Conservation (phyloP, 2,797 vertebrate species). For the Brotula barbata region DNA sequence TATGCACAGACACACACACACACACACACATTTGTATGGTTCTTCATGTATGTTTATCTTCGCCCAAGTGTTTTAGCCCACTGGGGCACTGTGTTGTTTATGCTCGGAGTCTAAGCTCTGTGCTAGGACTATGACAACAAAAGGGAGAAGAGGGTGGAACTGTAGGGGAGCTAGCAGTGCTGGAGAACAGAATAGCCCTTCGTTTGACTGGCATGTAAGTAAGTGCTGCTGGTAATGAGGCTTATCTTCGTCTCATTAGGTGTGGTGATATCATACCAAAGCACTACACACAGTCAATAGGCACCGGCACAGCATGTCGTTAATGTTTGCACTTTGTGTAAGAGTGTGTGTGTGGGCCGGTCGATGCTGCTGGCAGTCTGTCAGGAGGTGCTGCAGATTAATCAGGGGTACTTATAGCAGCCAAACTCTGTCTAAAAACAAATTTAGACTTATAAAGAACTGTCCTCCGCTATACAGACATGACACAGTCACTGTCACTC, state of each 20-base stretch:
- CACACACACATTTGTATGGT: neutral
- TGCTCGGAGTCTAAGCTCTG: slow-evolving; percentile 39
- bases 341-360: slow-evolving; percentile 19
- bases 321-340: slow-evolving; percentile 43
- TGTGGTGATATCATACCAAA: slow-evolving; percentile 62
- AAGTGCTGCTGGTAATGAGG: slow-evolving; percentile 52
- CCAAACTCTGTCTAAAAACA: slow-evolving; percentile 22
- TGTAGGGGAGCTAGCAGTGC: slow-evolving; percentile 32
- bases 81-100: slow-evolving; percentile 63
- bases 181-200: slow-evolving; percentile 38
- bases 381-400: slow-evolving; percentile 41
- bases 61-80: slow-evolving; percentile 43
- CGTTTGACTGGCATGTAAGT: slow-evolving; percentile 55
- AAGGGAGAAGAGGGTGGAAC: slow-evolving; percentile 28
- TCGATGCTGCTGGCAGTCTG: slow-evolving; percentile 53
- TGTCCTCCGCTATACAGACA: slow-evolving; percentile 27
- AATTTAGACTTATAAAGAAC: slow-evolving; percentile 1
- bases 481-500: slow-evolving; percentile 19
- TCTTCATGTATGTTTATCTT: slow-evolving; percentile 55
- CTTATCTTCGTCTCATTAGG: slow-evolving; percentile 64
- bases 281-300: slow-evolving; percentile 52
- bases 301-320: slow-evolving; percentile 46
- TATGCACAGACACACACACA: slow-evolving; percentile 24
- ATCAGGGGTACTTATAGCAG: slow-evolving; percentile 37
- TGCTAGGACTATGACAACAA: slow-evolving; percentile 49